These are phyloP conservation scores for Lophochroa leadbeateri DNA, from an alignment of 2,113 vertebrate genomes.

Conservation along the genomic window DNA sequence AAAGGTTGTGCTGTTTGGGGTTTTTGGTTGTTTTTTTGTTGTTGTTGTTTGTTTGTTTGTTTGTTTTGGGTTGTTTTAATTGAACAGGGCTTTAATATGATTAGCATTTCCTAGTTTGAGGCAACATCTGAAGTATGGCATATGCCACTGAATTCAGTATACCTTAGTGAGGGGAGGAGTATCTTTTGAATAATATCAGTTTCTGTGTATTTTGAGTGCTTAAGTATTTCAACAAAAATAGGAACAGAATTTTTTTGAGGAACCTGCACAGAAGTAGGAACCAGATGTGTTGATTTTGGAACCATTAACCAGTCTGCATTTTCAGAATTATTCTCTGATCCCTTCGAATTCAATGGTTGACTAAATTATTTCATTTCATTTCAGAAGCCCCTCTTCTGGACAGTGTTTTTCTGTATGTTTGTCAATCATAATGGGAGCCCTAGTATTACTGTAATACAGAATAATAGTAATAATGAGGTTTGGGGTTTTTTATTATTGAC, in stretches of 20 bases:
- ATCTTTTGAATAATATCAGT: not conserved
- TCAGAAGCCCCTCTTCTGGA: not conserved
- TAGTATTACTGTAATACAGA: not conserved
- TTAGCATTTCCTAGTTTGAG: not conserved
- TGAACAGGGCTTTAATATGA: not conserved
- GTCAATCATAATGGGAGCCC: not conserved
- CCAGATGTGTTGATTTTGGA: slow-evolving; percentile 11
- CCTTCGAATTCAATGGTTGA: not conserved
- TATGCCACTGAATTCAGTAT: not conserved
- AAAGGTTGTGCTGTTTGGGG: not conserved
- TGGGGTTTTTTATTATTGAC: not conserved
- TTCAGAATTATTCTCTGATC: not conserved
- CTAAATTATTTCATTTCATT: not conserved
- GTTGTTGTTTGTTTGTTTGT: not conserved
- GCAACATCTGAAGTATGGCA: not conserved
- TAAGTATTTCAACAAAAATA: not conserved
- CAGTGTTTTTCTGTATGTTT: not conserved
- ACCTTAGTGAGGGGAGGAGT: not conserved
- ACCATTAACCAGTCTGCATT: not conserved
- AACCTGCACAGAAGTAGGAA: not conserved
- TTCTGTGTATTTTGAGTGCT: not conserved
- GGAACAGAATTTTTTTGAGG: not conserved
- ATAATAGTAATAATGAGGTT: not conserved
- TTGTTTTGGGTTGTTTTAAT: not conserved
- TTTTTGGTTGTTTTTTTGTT: not conserved